Conservation (phyloP, 1,140 invertebrate species). For the Drosophila auraria region DNA sequence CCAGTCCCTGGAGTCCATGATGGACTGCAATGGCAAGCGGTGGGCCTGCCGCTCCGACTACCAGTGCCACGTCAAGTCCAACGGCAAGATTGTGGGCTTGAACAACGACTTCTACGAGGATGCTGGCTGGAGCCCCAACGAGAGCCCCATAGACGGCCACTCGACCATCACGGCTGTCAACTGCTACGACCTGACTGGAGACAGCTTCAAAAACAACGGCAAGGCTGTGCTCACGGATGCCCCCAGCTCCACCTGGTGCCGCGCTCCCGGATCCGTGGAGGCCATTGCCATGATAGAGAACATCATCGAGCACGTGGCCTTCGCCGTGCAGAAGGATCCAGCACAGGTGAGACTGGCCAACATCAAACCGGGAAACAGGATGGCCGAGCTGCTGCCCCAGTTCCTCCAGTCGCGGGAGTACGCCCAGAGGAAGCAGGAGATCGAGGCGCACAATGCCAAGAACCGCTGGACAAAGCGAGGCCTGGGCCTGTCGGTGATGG, state of each 20-base stretch:
- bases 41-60: constrained; percentile 86
- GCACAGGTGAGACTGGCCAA: constrained; percentile 89
- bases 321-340: constrained; percentile 88
- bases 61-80: constrained; percentile 87
- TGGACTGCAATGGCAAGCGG: constrained; percentile 88
- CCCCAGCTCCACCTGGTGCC: constrained; percentile 88
- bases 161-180: constrained; percentile 86
- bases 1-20: constrained; percentile 89
- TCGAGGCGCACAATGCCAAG: constrained; percentile 87
- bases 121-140: constrained; percentile 88
- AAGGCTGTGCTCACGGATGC: constrained; percentile 88
- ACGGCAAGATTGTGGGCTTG: constrained; percentile 90
- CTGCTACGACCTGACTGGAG: constrained; percentile 86
- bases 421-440: constrained; percentile 85
- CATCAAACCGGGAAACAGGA: constrained; percentile 85
- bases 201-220: constrained; percentile 86
- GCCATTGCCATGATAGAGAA: constrained; percentile 90
- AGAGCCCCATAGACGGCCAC: constrained; percentile 84
- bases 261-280: constrained; percentile 89
- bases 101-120: constrained; percentile 88
- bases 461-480: constrained; percentile 90
- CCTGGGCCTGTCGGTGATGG: constrained; percentile 87
- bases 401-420: constrained; percentile 85
- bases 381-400: constrained; percentile 81
- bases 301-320: constrained; percentile 93